Evolutionary conservation across 2,113 vertebrate genomes (phyloP).

Genomic region (Lynx canadensis): DNA sequence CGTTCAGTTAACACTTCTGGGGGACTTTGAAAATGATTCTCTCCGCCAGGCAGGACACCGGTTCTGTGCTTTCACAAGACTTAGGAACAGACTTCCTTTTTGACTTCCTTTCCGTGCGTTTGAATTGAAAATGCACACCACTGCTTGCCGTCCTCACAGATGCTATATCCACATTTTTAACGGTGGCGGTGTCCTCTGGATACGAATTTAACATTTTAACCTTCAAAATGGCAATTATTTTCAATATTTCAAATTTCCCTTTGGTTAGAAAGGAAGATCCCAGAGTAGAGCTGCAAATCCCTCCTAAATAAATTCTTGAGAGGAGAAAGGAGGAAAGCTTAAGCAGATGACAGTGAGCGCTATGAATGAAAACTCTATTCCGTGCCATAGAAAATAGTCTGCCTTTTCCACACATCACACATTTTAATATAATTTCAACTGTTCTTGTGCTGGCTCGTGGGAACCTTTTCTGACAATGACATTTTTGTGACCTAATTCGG

Average conservation of each 20-base stretch:
- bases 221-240: slow-evolving; percentile 70
- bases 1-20: slow-evolving; percentile 63
- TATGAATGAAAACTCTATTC: not conserved
- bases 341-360: not conserved
- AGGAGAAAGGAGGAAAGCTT: not conserved
- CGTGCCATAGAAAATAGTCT: not conserved
- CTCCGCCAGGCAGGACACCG: not conserved
- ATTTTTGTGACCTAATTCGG: not conserved
- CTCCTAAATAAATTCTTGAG: slow-evolving; percentile 21
- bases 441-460: not conserved
- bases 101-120: not conserved
- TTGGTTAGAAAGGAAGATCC: not conserved
- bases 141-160: not conserved
- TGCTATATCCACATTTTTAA: slow-evolving; percentile 54
- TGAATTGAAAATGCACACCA: slow-evolving; percentile 51
- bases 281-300: slow-evolving; percentile 23
- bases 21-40: slow-evolving; percentile 65
- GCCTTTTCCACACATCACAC: not conserved
- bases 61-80: not conserved
- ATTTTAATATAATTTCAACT: not conserved
- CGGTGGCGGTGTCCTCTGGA: slow-evolving; percentile 6
- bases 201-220: slow-evolving; percentile 56
- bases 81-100: not conserved
- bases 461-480: not conserved
- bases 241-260: slow-evolving; percentile 54